A percentile compares a stretch with the other conserved stretches of the same genome.
Evolutionary conservation across 2,113 vertebrate genomes (phyloP).

Genomic region (Oenanthe oenanthe): DNA sequence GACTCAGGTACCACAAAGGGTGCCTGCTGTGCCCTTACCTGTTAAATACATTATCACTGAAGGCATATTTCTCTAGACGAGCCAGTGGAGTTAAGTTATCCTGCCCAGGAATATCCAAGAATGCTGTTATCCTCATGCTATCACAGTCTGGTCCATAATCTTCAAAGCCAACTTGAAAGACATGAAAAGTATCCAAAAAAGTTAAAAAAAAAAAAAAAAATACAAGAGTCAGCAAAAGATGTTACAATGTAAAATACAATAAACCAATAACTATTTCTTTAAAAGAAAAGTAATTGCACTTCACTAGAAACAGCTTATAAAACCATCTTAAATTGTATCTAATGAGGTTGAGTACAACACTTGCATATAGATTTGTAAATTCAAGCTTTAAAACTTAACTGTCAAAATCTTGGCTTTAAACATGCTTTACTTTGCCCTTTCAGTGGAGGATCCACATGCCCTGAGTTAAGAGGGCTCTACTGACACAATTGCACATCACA

Average conservation of each 20-base stretch:
- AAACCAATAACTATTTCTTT: neutral
- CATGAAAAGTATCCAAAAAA: neutral
- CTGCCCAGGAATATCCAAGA: conserved; percentile 86
- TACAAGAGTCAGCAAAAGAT: neutral
- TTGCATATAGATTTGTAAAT: neutral
- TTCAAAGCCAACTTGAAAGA: conserved; percentile 85
- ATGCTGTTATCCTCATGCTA: conserved; percentile 86
- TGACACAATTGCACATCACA: neutral
- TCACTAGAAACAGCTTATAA: neutral
- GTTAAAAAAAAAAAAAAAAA: too few species aligned
- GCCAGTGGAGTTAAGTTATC: conserved; percentile 85
- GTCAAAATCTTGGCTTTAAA: neutral
- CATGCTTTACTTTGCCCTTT: neutral
- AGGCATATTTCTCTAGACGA: conserved; percentile 88
- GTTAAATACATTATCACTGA: conserved; percentile 90
- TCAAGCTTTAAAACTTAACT: neutral
- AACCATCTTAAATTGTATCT: neutral
- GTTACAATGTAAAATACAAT: neutral
- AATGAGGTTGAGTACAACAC: neutral
- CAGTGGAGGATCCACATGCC: neutral
- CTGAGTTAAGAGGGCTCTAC: neutral
- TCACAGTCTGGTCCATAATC: conserved; percentile 88
- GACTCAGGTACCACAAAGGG: neutral
- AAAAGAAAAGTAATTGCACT: neutral
- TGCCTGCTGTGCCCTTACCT: conserved; percentile 72